Evolutionary conservation across 2,113 vertebrate genomes (phyloP).

Genomic region (Ctenomys sociabilis): DNA sequence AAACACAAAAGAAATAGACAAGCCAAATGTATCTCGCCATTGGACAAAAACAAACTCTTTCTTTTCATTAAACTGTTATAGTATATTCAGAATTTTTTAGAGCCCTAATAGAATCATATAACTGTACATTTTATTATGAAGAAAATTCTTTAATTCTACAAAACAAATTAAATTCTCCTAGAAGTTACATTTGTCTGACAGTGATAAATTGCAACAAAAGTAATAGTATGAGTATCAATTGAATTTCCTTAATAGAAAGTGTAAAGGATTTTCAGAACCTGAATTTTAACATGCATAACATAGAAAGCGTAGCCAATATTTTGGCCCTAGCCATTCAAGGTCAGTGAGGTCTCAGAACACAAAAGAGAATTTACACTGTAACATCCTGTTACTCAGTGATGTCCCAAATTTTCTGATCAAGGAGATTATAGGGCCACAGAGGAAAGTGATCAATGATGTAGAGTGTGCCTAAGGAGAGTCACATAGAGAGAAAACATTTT

Average conservation of each 20-base stretch:
- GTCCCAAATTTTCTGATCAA: no score
- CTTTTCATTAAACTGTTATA: constrained; percentile 1
- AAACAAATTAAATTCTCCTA: constrained; percentile 77
- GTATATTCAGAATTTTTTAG: constrained; percentile 16
- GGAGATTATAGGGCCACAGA: no score
- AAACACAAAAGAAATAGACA: neutral
- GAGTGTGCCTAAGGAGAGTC: no score
- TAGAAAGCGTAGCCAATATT: no score
- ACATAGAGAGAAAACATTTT: no score
- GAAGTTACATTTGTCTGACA: constrained; percentile 84
- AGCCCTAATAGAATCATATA: neutral
- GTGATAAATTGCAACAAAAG: constrained; percentile 76
- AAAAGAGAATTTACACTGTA: no score
- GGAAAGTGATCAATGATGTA: no score
- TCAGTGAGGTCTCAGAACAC: no score
- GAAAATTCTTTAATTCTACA: constrained; percentile 79
- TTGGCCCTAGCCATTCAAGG: no score
- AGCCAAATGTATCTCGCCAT: neutral
- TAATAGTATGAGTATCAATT: neutral
- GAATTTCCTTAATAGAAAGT: constrained; percentile 67
- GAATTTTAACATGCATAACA: constrained; percentile 75
- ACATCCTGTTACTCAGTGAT: no score
- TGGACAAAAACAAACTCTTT: neutral
- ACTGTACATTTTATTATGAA: neutral
- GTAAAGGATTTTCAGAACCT: constrained; percentile 73